phyloP scores from a whole-genome alignment of 2,888 invertebrate species.

The Acrobasis consociella region DNA sequence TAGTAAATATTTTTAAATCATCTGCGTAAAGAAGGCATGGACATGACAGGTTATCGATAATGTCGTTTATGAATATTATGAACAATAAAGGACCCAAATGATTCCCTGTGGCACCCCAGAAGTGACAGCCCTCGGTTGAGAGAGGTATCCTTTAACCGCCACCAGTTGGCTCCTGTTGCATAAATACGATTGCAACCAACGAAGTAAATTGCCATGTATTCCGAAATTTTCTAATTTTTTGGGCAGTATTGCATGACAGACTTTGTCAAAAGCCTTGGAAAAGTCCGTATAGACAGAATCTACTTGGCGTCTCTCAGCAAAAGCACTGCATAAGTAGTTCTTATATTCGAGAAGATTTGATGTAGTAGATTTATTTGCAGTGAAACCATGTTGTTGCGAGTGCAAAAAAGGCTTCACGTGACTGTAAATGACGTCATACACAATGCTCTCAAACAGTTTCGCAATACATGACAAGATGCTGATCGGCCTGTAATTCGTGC shows the following conservation, averaged over 20 bases:
- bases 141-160: neutral
- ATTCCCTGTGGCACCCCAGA: too few species aligned
- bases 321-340: neutral
- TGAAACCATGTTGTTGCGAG: neutral
- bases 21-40: too few species aligned
- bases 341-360: neutral
- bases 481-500: too few species aligned
- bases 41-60: too few species aligned
- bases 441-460: neutral
- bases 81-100: too few species aligned
- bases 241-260: neutral
- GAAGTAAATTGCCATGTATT: neutral
- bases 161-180: neutral
- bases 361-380: neutral
- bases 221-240: neutral
- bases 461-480: too few species aligned
- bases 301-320: neutral
- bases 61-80: too few species aligned
- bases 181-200: neutral
- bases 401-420: neutral
- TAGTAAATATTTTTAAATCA: too few species aligned
- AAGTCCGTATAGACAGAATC: neutral
- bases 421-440: neutral
- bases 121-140: too few species aligned
- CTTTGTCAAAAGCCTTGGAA: constrained; percentile 4